Evolutionary conservation across 2,888 invertebrate species (phyloP), one percentile per base, ranked within the genome.

Genomic region (Liopterus haemorrhoidalis): DNA sequence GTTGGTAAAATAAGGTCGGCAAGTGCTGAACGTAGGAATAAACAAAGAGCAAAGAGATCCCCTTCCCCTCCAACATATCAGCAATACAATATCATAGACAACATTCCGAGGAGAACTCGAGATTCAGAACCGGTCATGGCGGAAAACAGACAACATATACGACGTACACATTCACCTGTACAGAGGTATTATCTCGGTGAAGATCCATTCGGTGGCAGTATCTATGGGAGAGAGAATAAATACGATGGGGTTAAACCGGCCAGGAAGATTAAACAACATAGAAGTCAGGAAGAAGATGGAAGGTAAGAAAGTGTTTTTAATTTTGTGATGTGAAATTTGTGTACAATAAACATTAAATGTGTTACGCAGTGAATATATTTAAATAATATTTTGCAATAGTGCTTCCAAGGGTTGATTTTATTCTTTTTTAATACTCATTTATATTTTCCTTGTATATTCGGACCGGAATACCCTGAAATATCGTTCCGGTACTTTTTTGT

Each of bases 131-230:
- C 49, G 46, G 43, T 27, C 48, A 46, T 46, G 40, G 32, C 46
- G 55, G 54, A 41, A 50, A 24, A 4, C 54, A 58, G 35, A 57
- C 60, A 36, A 51, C 60, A 32, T 28, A 43, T 59, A 28, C 60
- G 67, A 19, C 70, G 69, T 51, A 22, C 36, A 12, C 28, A 48
- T 14, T 49, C 46, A 31, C 81, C 82, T 8, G 75, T 82, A 51
- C 85, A 85, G 62, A 77, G 83, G 54, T 89, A 88, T 70, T 89
- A 89, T 67, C 75, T 89, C 54, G 88, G 88, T 25, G 88, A 89
- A 70, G 88, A 89, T 72, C 88, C 88, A 19, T 89, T 86, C 66
- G 84, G 82, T 45, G 80, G 81, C 16, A 85, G 83, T 68, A 83
- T 87, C 63, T 88, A 85, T 67, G 86, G 88, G 50, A 78, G 85